Evolutionary conservation across 2,113 vertebrate genomes (phyloP).

Genomic region (Trichechus manatus): DNA sequence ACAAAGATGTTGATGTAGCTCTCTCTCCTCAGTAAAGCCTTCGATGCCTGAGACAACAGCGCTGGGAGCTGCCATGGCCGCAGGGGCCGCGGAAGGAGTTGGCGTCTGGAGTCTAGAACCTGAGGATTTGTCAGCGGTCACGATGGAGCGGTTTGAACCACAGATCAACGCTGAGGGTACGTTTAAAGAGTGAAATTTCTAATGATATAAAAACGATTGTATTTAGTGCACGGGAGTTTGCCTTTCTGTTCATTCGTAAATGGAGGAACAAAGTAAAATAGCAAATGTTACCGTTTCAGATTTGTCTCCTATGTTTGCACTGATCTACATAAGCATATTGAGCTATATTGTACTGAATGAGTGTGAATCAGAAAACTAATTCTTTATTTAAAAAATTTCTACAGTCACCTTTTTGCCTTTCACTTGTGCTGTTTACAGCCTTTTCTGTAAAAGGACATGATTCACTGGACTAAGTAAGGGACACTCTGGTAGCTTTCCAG

Average conservation of each 20-base stretch:
- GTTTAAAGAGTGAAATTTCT: constrained; percentile 47
- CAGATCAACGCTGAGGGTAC: constrained; percentile 96
- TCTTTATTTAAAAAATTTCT: not conserved
- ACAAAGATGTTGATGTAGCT: constrained; percentile 9
- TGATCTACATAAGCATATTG: not conserved
- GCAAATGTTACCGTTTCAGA: not conserved
- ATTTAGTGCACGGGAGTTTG: not conserved
- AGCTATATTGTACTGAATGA: not conserved
- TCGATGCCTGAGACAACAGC: constrained; percentile 97
- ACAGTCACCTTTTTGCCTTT: not conserved
- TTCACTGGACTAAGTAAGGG: not conserved
- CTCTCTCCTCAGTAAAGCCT: constrained; percentile 91
- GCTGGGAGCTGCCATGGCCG: constrained; percentile 97
- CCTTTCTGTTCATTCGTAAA: not conserved
- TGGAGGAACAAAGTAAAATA: not conserved
- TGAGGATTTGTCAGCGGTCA: constrained; percentile 90
- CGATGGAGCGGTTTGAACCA: constrained; percentile 94
- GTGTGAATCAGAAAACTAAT: not conserved
- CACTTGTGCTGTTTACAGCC: not conserved
- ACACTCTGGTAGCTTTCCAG: not conserved
- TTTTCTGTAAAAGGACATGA: not conserved
- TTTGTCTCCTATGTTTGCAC: not conserved
- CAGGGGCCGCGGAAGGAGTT: constrained; percentile 96
- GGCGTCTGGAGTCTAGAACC: constrained; percentile 94
- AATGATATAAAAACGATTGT: not conserved